Evolutionary conservation across 1,140 invertebrate species (phyloP), one percentile per base, ranked within the genome.

Genomic region (Eriosoma lanigerum): DNA sequence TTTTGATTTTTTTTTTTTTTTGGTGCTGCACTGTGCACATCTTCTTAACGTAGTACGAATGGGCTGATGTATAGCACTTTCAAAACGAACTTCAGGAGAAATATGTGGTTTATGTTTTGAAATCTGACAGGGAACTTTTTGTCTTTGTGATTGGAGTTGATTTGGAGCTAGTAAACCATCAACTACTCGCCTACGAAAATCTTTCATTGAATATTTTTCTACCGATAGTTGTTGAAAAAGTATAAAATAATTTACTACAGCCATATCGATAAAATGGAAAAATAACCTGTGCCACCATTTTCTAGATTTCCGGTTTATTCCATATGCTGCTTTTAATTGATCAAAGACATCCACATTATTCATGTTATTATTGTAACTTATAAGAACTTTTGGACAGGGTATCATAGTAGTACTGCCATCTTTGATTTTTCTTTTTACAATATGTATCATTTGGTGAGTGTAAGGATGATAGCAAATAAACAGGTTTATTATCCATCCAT

Each of bases 21-120:
- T 38, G 3, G 75, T 78, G 50, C 75, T 78, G n/a, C 75, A 78
- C 6, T 6, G 48, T 48, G 3, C 26, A 52, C 75, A 78, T 29
- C 75, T 38, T 24, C 24, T 78, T 24, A 48, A 26, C 5, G 75
- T 56, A 56, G 50, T n/a, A 54, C 32, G 38, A 78, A 9, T 38
- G 8, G 75, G 75, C 24, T 48, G 21, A 64, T 78, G 75, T 26
- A 26, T 21, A 54, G 46, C 6, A 26, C 24, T 26, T 56, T 46
- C 46, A 26, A 78, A 78, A 50, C 75, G 38, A 24, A 50, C 54
- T 48, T 78, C 75, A 10, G 50, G n/a, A 3, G 75, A 48, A 32
- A 56, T 56, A 56, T 56, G 52, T 10, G n/a, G 52, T 24, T 56
- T 24, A 10, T 56, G 52, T 56, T 56, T 56, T n/a, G n/a, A 56